These are phyloP conservation scores for Tupaia chinensis DNA, from an alignment of 2,113 vertebrate species.

Conservation along the genomic window DNA sequence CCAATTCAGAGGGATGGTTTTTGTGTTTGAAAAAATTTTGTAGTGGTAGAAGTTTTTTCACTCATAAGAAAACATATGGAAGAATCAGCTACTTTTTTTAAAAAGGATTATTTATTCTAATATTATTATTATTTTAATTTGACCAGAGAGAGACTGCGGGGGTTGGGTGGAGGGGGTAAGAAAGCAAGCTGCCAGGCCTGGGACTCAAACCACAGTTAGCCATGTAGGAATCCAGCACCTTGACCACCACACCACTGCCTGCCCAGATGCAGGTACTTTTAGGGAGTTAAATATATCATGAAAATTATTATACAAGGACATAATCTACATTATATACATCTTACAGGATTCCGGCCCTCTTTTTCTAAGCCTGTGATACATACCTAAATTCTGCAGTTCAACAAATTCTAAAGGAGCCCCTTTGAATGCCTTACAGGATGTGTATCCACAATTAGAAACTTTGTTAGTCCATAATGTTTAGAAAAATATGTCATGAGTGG, in stretches of 20 bases:
- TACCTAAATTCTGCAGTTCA: background rate
- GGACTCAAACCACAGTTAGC: too few species aligned
- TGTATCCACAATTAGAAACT: background rate
- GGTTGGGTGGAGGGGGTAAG: too few species aligned
- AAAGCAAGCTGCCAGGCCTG: too few species aligned
- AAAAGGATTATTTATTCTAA: too few species aligned
- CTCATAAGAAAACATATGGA: background rate
- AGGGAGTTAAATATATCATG: background rate
- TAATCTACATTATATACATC: background rate
- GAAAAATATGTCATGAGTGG: background rate
- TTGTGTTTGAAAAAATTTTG: background rate
- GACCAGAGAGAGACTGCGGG: too few species aligned
- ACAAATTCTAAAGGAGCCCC: background rate
- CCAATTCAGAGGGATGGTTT: background rate
- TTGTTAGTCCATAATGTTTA: background rate
- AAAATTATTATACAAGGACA: conserved; percentile 11
- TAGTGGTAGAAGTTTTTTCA: background rate
- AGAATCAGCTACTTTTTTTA: background rate
- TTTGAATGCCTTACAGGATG: background rate
- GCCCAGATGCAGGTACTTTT: background rate
- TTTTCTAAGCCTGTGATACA: background rate
- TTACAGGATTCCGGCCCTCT: background rate
- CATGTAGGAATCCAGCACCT: too few species aligned
- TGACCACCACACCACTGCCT: too few species aligned
- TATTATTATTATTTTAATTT: too few species aligned